phyloP scores from a whole-genome alignment of 2,797 vertebrate genomes.

The Spinus olivaceus region DNA sequence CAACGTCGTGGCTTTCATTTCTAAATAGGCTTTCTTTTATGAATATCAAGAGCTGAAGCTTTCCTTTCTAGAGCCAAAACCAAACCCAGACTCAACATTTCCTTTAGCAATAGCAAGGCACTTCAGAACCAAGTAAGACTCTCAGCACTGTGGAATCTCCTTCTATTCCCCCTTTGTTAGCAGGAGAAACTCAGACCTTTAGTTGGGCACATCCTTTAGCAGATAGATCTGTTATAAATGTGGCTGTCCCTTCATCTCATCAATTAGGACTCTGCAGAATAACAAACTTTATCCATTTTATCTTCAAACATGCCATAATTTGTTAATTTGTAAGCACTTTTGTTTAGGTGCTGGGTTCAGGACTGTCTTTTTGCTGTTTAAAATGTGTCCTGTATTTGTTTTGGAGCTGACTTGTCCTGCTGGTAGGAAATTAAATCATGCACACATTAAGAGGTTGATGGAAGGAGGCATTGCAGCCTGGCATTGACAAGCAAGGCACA shows the following conservation, averaged over 20 bases:
- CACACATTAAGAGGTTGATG: background rate
- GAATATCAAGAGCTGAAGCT: background rate
- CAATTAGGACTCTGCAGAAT: background rate
- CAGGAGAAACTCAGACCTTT: background rate
- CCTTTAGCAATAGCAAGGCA: background rate
- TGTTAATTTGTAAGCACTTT: background rate
- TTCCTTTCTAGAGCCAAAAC: background rate
- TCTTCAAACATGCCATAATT: background rate
- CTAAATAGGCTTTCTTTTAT: background rate
- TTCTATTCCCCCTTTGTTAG: background rate
- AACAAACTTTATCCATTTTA: background rate
- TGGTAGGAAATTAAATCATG: conserved; percentile 20
- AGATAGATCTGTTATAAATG: background rate
- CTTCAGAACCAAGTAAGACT: background rate
- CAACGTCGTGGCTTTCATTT: background rate
- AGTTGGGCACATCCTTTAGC: fast-evolving
- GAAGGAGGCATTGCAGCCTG: background rate
- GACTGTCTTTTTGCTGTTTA: background rate
- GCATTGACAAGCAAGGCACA: background rate
- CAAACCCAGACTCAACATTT: background rate
- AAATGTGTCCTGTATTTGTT: background rate
- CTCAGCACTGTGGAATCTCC: background rate
- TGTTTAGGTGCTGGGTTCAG: background rate
- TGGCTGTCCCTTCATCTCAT: background rate
- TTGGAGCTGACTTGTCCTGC: background rate